A percentile compares a stretch with the other conserved stretches of the same genome.
Conservation (phyloP, 2,113 vertebrate genomes). For the Otus sunia region DNA sequence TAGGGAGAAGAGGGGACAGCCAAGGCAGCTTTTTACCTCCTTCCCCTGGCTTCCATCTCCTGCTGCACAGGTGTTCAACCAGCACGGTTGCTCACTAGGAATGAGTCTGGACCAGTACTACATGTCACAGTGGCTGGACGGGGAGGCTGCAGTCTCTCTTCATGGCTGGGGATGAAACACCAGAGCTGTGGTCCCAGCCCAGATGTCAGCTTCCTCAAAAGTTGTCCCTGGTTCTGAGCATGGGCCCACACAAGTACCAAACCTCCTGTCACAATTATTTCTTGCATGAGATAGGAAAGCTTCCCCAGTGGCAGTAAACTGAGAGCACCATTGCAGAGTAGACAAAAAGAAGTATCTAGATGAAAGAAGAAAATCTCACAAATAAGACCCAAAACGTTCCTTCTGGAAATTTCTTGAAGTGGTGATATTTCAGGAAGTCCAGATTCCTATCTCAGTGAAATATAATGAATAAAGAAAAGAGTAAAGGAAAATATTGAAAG, state of each 20-base stretch:
- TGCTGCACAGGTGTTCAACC: fast-evolving
- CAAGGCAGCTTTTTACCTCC: background rate
- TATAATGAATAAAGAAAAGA: background rate
- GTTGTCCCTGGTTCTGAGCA: fast-evolving
- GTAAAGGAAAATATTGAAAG: background rate
- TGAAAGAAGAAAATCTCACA: background rate
- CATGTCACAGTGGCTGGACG: background rate
- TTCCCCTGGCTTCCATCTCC: background rate
- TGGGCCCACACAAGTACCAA: fast-evolving
- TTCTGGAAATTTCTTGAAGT: background rate
- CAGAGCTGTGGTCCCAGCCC: background rate
- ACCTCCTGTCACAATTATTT: background rate
- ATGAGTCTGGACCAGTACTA: background rate
- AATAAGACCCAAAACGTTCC: background rate
- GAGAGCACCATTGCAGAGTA: background rate
- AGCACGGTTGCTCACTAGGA: background rate
- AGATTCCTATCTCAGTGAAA: background rate
- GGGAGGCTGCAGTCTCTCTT: background rate
- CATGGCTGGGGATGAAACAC: background rate
- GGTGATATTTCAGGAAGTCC: background rate
- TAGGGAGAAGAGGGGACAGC: background rate
- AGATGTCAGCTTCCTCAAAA: background rate
- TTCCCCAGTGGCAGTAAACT: background rate
- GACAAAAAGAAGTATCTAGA: background rate
- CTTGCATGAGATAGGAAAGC: background rate